These are phyloP conservation scores for Lophotis ruficrista DNA, from an alignment of 2,113 vertebrate genomes.

Conservation along the genomic window DNA sequence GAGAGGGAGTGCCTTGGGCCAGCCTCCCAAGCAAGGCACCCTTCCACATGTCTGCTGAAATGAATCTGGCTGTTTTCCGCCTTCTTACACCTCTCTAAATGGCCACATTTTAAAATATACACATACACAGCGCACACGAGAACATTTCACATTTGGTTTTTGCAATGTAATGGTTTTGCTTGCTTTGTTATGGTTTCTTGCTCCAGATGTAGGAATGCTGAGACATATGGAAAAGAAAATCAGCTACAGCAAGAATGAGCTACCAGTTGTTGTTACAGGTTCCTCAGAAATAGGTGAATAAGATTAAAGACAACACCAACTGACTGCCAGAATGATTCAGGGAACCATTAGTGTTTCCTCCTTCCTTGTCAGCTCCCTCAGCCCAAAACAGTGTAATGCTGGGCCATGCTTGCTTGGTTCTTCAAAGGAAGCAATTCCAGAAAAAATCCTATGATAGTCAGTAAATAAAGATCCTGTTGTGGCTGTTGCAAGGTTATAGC, in stretches of 20 bases:
- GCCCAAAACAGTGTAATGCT: neutral
- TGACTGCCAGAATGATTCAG: neutral
- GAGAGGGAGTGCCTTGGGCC: neutral
- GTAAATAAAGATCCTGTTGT: neutral
- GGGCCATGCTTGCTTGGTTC: neutral
- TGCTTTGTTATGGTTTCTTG: slow-evolving; percentile 45
- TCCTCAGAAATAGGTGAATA: neutral
- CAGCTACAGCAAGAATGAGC: neutral
- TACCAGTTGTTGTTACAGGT: neutral
- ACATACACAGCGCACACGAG: neutral
- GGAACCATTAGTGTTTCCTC: neutral
- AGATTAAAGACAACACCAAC: neutral
- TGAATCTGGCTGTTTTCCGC: slow-evolving; percentile 6
- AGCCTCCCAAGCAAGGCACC: neutral
- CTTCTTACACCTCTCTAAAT: slow-evolving; percentile 36
- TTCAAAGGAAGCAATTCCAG: neutral
- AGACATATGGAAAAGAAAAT: slow-evolving; percentile 25
- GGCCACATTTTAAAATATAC: slow-evolving; percentile 14
- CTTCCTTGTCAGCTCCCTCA: neutral
- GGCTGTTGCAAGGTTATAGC: neutral
- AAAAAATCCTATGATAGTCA: neutral
- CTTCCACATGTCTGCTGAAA: slow-evolving; percentile 11
- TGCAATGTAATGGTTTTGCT: slow-evolving; percentile 19
- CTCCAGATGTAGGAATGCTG: slow-evolving; percentile 32
- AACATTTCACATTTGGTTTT: slow-evolving; percentile 28